These are phyloP conservation scores for Gorilla gorilla DNA, from an alignment of 2,113 vertebrate species.

Conservation along the genomic window DNA sequence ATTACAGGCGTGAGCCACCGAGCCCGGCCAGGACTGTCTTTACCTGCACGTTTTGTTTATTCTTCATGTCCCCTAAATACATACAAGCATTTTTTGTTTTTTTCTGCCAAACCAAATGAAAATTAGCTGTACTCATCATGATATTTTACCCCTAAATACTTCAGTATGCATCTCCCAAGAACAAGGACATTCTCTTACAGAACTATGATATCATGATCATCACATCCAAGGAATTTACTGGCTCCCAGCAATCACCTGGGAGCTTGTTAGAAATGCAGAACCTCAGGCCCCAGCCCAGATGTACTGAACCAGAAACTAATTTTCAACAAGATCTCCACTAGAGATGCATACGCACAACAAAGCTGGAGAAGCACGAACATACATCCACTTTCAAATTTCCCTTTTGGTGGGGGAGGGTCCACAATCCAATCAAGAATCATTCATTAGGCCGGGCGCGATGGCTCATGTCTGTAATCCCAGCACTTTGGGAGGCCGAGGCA, in stretches of 20 bases:
- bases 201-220: not conserved
- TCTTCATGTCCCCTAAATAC: not conserved
- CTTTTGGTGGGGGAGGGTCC: not conserved
- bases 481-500: no score
- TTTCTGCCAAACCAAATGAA: not conserved
- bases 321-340: not conserved
- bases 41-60: not conserved
- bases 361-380: not conserved
- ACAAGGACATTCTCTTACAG: constrained; percentile 10
- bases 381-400: not conserved
- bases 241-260: not conserved
- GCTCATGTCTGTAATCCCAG: no score
- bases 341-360: not conserved
- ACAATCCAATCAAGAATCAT: not conserved
- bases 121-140: not conserved
- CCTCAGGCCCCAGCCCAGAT: not conserved
- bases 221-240: not conserved
- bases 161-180: not conserved
- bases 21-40: no score
- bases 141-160: not conserved
- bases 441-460: no score
- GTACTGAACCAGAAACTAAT: not conserved
- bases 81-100: not conserved
- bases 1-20: no score
- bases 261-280: not conserved